Base-by-base conservation (phyloP, 2,888 invertebrate species). In the Elmis aenea region DNA sequence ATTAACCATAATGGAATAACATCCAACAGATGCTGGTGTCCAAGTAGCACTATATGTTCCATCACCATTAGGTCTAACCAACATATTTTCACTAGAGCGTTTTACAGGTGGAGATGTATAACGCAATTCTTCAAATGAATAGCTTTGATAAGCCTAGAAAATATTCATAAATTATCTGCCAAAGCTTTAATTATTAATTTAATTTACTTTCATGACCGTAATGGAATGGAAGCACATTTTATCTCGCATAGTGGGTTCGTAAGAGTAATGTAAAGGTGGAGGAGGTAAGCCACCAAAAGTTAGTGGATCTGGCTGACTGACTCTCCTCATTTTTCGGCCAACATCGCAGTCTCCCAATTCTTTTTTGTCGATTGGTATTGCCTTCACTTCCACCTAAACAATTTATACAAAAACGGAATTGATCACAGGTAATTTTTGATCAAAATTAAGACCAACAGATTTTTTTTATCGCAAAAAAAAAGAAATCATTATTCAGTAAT, bases 151-250 rank as follows among this genome's bases (percentile, higher is more conserved):
- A 0, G 82, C 81, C 81, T 89, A 70, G 6, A 62, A 57, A 45
- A 38, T 22, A 33, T 28, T 11, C 27, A 24, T 22, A 5, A 18
- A 18, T 18, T 18, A 28, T 28, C 27, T 33, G 36, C 23, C 13
- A 20, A 13, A 20, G 9, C 13, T 31, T 11, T 13, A 18, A 25
- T 38, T 18, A 35, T n/a, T 13, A 3, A 22, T 2, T 21, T 30
- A 5, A 30, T 21, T 22, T n/a, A 22, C 3, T 76, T 90, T 90
- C 93, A 96, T 95, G 66, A 94, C 88, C 8, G 90, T 89, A 49
- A 97, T 93, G 14, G 94, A 85, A 68, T 93, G 88, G 69, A 92
- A 97, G 59, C 87, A 82, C 83, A 90, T 90, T 66, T 85, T 89
- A 57, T 95, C 93, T 56, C 85, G 83, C 28, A 87, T 74, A 0